Evolutionary conservation across 2,797 vertebrate species (phyloP).

Genomic region (Hybognathus amarus): DNA sequence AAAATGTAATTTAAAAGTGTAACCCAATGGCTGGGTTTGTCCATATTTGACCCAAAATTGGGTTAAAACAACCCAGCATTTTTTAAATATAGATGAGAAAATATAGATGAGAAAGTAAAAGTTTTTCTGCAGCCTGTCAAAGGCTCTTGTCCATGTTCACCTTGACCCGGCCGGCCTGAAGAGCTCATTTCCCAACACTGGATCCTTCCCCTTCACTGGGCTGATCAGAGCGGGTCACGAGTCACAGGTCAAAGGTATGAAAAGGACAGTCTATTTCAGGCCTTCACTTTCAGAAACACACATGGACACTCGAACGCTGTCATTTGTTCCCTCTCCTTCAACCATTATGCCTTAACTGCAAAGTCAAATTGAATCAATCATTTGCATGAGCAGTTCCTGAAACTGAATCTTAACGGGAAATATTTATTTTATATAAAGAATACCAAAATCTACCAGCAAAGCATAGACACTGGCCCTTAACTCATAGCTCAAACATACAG

Average conservation of each 20-base stretch:
- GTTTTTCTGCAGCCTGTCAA: slow-evolving; percentile 3
- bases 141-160: slow-evolving; percentile 43
- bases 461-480: not conserved
- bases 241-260: not conserved
- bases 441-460: not conserved
- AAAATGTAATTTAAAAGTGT: too few species aligned
- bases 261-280: slow-evolving; percentile 38
- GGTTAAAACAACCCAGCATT: too few species aligned
- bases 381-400: not conserved
- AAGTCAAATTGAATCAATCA: not conserved
- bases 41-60: too few species aligned
- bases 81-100: not conserved
- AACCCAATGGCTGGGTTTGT: too few species aligned
- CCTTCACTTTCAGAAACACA: slow-evolving; percentile 7
- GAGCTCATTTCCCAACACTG: slow-evolving; percentile 28
- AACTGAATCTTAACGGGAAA: not conserved
- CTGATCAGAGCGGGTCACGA: slow-evolving; percentile 28
- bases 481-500: not conserved
- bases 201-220: slow-evolving; percentile 38
- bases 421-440: not conserved
- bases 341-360: slow-evolving; percentile 8
- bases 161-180: slow-evolving; percentile 48
- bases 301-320: slow-evolving; percentile 10
- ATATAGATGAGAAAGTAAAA: not conserved
- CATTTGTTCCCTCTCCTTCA: slow-evolving; percentile 22